A percentile compares a stretch with the other conserved stretches of the same genome.
phyloP scores from a whole-genome alignment of 2,888 invertebrate genomes.

The Drosophila rellima region DNA sequence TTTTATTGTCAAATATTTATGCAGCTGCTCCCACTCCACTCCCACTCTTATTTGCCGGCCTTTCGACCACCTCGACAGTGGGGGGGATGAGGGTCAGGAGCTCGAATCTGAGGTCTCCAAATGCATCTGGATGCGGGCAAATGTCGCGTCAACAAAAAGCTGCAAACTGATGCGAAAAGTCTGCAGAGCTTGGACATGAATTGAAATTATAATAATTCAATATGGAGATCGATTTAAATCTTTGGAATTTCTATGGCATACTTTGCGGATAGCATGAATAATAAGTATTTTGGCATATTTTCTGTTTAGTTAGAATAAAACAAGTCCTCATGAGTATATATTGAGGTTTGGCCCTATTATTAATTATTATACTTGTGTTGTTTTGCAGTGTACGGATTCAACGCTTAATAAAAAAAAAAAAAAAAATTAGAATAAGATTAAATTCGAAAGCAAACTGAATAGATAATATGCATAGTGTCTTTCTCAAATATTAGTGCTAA shows the following conservation, averaged over 20 bases:
- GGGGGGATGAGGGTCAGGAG: background rate
- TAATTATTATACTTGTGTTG: too few species aligned
- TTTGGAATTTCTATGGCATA: background rate
- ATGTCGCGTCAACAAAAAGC: constrained; percentile 6
- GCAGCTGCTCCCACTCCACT: constrained; percentile 34
- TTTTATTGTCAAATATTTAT: constrained; percentile 51
- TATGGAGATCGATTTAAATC: constrained; percentile 1
- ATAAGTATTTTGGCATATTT: background rate
- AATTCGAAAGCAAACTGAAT: too few species aligned
- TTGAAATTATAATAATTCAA: constrained; percentile 12
- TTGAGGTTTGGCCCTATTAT: too few species aligned
- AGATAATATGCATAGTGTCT: too few species aligned
- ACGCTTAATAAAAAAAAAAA: too few species aligned
- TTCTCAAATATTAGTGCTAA: too few species aligned
- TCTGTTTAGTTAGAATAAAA: background rate
- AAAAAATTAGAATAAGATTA: too few species aligned
- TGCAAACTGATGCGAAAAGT: constrained; percentile 4
- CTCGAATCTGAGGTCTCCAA: background rate
- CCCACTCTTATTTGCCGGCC: background rate
- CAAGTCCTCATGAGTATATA: too few species aligned
- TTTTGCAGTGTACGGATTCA: too few species aligned
- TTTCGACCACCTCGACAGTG: background rate
- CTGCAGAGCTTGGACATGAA: background rate
- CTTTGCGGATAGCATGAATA: background rate
- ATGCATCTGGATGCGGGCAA: constrained; percentile 21